Evolutionary conservation across 1,140 invertebrate species (phyloP).

Genomic region (Drosophila teissieri): DNA sequence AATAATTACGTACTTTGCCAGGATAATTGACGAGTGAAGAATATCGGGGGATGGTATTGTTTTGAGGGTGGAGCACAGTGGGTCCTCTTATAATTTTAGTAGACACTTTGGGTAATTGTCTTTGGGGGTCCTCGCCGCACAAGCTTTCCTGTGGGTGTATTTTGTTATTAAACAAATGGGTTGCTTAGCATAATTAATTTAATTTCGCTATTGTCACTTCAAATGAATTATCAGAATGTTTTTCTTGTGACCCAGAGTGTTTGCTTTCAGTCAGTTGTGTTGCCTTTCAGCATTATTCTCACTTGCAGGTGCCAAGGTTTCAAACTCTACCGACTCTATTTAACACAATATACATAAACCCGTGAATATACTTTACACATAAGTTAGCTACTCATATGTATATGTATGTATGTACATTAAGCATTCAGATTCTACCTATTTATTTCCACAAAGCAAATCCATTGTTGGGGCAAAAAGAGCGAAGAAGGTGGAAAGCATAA

Average conservation of each 20-base stretch:
- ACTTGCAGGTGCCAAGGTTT: slow-evolving; percentile 15
- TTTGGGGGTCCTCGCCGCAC: background rate
- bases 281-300: background rate
- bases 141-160: background rate
- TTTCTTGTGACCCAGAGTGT: background rate
- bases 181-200: slow-evolving; percentile 1
- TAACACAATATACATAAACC: background rate
- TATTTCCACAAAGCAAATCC: slow-evolving; percentile 19
- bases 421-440: slow-evolving; percentile 1
- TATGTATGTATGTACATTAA: background rate
- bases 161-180: slow-evolving; percentile 10
- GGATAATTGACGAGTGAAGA: slow-evolving; percentile 13
- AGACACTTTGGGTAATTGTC: slow-evolving; percentile 21
- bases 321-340: background rate
- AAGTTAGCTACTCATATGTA: background rate
- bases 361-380: background rate
- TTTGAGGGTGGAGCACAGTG: background rate
- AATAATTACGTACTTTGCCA: slow-evolving; percentile 44
- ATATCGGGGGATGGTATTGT: background rate
- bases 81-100: slow-evolving; percentile 13
- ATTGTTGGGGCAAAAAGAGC: slow-evolving; percentile 21
- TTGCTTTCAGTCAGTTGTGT: background rate
- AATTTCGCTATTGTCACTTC: slow-evolving; percentile 4
- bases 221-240: background rate
- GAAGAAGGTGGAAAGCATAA: slow-evolving; percentile 4